Evolutionary conservation across 2,113 vertebrate genomes (phyloP).

Genomic region (Motacilla alba): DNA sequence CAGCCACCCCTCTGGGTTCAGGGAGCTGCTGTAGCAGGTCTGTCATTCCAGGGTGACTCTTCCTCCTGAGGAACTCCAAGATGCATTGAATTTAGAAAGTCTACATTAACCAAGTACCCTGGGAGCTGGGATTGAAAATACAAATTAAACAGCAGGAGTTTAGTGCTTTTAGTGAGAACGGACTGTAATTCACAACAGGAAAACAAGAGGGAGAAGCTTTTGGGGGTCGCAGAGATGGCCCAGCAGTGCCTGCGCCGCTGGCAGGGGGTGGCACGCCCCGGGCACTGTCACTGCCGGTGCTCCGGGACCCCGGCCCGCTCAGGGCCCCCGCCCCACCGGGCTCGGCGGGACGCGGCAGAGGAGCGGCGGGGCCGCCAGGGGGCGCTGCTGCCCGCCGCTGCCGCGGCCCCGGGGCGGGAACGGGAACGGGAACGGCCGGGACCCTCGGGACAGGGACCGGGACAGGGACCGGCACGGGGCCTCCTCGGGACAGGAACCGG

Average conservation of each 20-base stretch:
- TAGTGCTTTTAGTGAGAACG: background rate
- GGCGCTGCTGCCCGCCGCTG: no score
- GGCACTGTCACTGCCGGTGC: no score
- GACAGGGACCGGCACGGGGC: no score
- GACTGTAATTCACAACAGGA: accelerated
- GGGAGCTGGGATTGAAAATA: background rate
- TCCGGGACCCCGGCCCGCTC: no score
- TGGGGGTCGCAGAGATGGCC: accelerated
- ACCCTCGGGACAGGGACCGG: no score
- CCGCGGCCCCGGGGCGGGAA: no score
- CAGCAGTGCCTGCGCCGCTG: no score
- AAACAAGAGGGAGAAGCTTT: background rate
- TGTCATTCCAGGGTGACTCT: background rate
- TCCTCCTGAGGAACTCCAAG: background rate
- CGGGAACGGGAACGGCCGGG: no score
- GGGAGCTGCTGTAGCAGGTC: background rate
- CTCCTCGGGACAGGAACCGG: no score
- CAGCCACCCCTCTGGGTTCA: background rate
- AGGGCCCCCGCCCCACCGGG: no score
- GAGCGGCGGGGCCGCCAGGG: no score
- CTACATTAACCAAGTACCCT: background rate
- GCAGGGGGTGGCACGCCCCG: background rate
- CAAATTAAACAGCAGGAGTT: background rate
- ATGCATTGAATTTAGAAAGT: background rate
- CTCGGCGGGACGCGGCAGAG: no score